These are phyloP conservation scores for Luehdorfia chinensis DNA, from an alignment of 1,140 invertebrate species.

Conservation along the genomic window DNA sequence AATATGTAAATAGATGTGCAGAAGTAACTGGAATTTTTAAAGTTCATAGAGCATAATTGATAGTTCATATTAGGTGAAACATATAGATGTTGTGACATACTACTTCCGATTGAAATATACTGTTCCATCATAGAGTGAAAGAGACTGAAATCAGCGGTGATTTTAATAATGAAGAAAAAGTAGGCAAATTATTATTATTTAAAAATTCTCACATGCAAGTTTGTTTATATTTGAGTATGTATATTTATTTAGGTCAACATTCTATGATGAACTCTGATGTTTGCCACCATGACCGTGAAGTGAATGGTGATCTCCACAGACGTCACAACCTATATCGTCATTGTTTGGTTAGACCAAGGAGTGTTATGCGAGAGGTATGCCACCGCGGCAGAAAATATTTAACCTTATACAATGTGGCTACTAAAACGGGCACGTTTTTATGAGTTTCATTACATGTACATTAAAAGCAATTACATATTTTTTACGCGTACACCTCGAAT, in stretches of 20 bases:
- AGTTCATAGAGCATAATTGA: conserved; percentile 23
- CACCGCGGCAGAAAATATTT: too few species aligned
- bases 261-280: conserved; percentile 5
- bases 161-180: conserved; percentile 1
- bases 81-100: conserved; percentile 29
- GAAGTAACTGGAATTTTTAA: conserved; percentile 37
- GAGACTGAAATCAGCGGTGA: background rate
- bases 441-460: too few species aligned
- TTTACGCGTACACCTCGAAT: too few species aligned
- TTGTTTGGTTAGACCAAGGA: too few species aligned
- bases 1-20: conserved; percentile 70
- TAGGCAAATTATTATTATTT: conserved; percentile 8
- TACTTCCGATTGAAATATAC: background rate
- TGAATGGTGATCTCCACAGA: too few species aligned
- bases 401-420: too few species aligned
- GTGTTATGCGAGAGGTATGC: too few species aligned
- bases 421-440: too few species aligned
- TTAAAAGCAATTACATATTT: too few species aligned
- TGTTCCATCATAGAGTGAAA: background rate
- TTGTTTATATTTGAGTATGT: conserved; percentile 8
- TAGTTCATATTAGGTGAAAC: conserved; percentile 32
- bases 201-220: conserved; percentile 1
- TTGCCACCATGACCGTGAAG: conserved; percentile 18
- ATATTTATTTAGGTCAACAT: conserved; percentile 4
- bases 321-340: too few species aligned